Percentiles rank a stretch among this genome's conserved stretches.
Evolutionary conservation across 2,888 invertebrate genomes (phyloP).

Genomic region (Candidula unifasciata): DNA sequence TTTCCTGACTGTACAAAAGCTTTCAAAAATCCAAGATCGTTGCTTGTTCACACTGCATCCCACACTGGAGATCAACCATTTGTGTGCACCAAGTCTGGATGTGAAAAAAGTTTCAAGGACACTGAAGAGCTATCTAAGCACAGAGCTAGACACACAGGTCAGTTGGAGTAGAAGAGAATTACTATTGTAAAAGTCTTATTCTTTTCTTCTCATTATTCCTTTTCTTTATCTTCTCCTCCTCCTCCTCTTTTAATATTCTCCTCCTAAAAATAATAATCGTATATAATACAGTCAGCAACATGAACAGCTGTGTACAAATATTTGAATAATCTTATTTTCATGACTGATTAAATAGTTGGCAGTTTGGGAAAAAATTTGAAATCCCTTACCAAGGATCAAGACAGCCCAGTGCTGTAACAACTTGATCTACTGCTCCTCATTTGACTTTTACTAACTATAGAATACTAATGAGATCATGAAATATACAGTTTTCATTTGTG

Average conservation of each 20-base stretch:
- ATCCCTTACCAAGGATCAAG: no score
- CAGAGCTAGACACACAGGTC: constrained; percentile 33
- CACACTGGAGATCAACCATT: constrained; percentile 33
- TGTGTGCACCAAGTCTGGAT: not conserved
- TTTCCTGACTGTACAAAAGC: constrained; percentile 47
- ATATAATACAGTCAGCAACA: no score
- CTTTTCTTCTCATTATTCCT: not conserved
- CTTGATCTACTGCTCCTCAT: no score
- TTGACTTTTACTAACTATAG: no score
- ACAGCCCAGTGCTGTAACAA: no score
- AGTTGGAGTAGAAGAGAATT: not conserved
- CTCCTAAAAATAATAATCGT: no score
- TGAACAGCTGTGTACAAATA: no score
- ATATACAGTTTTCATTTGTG: not conserved
- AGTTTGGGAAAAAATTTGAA: not conserved
- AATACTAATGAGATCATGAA: not conserved
- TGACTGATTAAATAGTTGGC: no score
- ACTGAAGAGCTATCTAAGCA: constrained; percentile 32
- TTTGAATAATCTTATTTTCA: no score
- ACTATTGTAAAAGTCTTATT: no score
- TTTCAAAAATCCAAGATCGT: constrained; percentile 12
- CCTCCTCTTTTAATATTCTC: no score
- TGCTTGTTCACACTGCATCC: constrained; percentile 23
- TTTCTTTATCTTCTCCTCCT: not conserved
- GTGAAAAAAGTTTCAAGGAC: constrained; percentile 32